Conservation (phyloP, 2,797 vertebrate genomes). For the Myotis vivesi region DNA sequence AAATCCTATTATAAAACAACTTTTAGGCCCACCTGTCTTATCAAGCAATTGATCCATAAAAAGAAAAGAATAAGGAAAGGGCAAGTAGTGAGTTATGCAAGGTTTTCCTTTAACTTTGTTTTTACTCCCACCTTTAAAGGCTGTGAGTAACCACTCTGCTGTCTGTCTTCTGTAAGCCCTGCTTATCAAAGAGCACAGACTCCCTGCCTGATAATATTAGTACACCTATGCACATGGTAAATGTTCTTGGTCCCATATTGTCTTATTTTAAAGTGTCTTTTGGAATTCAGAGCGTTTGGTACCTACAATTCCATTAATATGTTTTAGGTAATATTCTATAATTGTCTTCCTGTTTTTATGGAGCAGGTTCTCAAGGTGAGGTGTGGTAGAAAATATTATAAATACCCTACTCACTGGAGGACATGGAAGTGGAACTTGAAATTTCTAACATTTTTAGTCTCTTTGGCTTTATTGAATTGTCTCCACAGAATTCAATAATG, state of each 20-base stretch:
- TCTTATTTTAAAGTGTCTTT: not conserved
- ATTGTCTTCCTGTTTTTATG: not conserved
- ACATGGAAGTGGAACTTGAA: not conserved
- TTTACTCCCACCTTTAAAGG: not conserved
- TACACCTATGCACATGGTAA: not conserved
- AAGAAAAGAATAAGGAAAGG: not conserved
- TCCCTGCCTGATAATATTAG: not conserved
- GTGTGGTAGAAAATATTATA: not conserved
- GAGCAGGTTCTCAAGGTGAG: not conserved
- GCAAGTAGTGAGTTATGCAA: not conserved
- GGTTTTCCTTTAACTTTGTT: not conserved
- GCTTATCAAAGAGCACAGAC: not conserved
- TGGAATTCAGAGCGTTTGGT: not conserved
- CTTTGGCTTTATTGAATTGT: not conserved
- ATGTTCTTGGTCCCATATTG: not conserved
- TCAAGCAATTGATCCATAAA: not conserved
- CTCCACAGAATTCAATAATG: not conserved
- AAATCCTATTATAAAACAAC: not conserved
- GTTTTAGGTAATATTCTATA: not conserved
- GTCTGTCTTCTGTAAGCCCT: not conserved
- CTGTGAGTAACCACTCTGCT: not conserved
- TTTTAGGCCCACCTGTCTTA: not conserved
- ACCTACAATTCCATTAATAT: not conserved
- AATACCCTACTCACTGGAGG: not conserved
- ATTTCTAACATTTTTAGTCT: not conserved